Base-by-base conservation (phyloP, 2,888 invertebrate genomes). In the Erebia aethiops region DNA sequence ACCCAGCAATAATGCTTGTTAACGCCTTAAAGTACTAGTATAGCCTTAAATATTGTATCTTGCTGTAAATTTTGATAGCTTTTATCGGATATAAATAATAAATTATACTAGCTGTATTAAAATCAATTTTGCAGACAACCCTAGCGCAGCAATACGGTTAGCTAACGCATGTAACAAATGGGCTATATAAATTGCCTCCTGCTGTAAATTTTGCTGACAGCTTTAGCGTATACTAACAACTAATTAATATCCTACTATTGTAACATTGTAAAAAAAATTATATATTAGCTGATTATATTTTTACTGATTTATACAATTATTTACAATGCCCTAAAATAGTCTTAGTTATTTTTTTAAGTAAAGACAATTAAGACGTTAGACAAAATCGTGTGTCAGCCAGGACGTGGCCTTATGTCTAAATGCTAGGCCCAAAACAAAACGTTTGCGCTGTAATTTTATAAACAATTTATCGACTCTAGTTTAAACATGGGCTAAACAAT, bases 401-500 rank as follows among this genome's bases (percentile, higher is more conserved):
- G 43, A 43, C 46, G 46, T 18, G 14, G 21, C 64, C 35, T 58
- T 41, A 54, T 58, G 58, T 46, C 67, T 46, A 64, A 61, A 58
- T 43, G 66, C 67, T 67, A 57, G 66, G 71, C 69, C 69, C 66
- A 26, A 26, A 26, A 26, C 26, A 26, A 26, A 26, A 26, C 26
- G 26, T 26, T 26, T 26, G 21, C 35, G 46, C 63, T 57, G 46
- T 26, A 26, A 26, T 26, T 26, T 26, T 26, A 3, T 46, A 51
- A 35, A 14, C 49, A 26, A 68, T 63, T 56, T 54, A 63, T 61
- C 67, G 61, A 62, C 26, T 65, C 60, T 71, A 61, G 69, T 41
- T 51, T 67, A 71, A 60, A n/a, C n/a, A 56, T 52, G 66, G 66
- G 46, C 69, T 62, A 58, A 58, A 49, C 57, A 62, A 26, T 51